phyloP scores from a whole-genome alignment of 2,113 vertebrate species.

The Dryoscopus gambensis region DNA sequence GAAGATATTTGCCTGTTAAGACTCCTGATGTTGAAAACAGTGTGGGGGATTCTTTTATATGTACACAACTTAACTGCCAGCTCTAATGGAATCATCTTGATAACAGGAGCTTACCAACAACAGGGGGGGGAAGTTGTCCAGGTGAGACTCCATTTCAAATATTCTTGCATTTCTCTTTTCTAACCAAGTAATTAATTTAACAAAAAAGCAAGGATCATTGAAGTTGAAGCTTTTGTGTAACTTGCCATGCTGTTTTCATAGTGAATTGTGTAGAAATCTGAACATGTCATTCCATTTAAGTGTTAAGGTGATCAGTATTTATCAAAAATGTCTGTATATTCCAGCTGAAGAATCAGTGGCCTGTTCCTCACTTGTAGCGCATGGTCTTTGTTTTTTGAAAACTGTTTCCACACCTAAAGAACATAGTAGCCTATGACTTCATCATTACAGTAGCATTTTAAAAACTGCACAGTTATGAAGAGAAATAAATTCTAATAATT shows the following conservation, averaged over 20 bases:
- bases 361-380: constrained; percentile 25
- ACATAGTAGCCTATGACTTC: not conserved
- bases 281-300: constrained; percentile 54
- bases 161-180: constrained; percentile 22
- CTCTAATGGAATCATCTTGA: not conserved
- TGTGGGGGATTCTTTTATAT: constrained; percentile 30
- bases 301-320: constrained; percentile 48
- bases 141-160: constrained; percentile 23
- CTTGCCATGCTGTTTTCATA: constrained; percentile 19
- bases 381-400: constrained; percentile 43
- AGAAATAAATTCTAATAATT: constrained; percentile 58
- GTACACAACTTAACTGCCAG: not conserved
- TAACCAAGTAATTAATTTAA: not conserved
- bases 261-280: not conserved
- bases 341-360: constrained; percentile 19
- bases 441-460: constrained; percentile 52
- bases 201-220: not conserved
- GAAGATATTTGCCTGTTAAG: not conserved
- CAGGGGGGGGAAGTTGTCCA: not conserved
- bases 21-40: not conserved
- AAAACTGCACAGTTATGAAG: constrained; percentile 24
- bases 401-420: constrained; percentile 30
- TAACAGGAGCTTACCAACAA: not conserved
- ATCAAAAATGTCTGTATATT: constrained; percentile 12
- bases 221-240: constrained; percentile 46